phyloP scores from a whole-genome alignment of 2,888 invertebrate genomes.

The Junonia oenone region DNA sequence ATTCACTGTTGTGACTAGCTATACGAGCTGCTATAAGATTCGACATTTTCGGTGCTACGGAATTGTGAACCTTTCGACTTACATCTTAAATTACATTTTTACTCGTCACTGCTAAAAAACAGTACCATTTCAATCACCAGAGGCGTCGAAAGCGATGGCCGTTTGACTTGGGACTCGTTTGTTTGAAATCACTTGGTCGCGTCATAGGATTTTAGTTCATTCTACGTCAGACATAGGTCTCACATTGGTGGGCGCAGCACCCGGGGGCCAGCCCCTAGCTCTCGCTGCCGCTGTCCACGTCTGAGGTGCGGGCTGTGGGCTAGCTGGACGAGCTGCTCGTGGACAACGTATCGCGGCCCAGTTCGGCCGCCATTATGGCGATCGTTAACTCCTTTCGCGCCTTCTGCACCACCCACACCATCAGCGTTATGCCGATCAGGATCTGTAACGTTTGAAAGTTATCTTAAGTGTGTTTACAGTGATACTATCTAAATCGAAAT shows the following conservation, averaged over 20 bases:
- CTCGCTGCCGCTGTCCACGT: slow-evolving; percentile 62
- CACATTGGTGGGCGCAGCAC: slow-evolving; percentile 33
- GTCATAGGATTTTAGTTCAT: neutral
- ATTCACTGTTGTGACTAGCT: slow-evolving; percentile 7
- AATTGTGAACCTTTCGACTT: slow-evolving; percentile 11
- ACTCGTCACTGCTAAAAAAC: too few species aligned
- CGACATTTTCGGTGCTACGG: neutral
- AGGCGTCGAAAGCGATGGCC: too few species aligned
- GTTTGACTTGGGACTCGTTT: too few species aligned
- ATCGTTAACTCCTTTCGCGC: slow-evolving; percentile 87
- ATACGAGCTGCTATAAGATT: too few species aligned
- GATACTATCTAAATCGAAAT: too few species aligned
- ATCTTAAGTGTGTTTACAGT: too few species aligned
- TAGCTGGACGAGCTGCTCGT: slow-evolving; percentile 70
- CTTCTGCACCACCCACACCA: slow-evolving; percentile 90
- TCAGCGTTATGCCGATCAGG: slow-evolving; percentile 85
- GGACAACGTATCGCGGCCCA: slow-evolving; percentile 64
- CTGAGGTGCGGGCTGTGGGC: slow-evolving; percentile 64
- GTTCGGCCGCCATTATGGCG: slow-evolving; percentile 79
- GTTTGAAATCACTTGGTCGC: too few species aligned
- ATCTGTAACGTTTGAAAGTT: slow-evolving; percentile 85
- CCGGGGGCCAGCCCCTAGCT: slow-evolving; percentile 52
- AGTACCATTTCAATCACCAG: neutral
- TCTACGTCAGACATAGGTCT: slow-evolving; percentile 38
- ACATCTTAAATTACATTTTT: neutral